Conservation (phyloP, 2,888 invertebrate genomes). For the Parnassius apollo region DNA sequence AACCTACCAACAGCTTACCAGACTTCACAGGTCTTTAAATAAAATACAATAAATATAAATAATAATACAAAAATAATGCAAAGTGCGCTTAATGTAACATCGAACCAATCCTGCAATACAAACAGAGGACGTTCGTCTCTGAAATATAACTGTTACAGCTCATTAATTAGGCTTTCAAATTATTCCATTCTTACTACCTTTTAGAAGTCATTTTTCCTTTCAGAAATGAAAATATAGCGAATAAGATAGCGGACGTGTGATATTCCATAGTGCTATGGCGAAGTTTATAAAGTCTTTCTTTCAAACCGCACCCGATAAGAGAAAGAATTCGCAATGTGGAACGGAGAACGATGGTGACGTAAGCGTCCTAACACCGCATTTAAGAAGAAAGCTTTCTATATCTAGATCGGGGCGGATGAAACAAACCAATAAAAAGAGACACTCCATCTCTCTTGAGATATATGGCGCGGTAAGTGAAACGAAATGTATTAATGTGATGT, state of each 20-base stretch:
- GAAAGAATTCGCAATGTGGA: slow-evolving; percentile 41
- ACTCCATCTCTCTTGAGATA: slow-evolving; percentile 73
- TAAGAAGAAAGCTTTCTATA: slow-evolving; percentile 75
- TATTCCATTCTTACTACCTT: not conserved
- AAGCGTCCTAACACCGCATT: slow-evolving; percentile 44
- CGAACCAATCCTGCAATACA: too few species aligned
- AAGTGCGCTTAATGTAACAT: too few species aligned
- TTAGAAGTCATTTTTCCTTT: not conserved
- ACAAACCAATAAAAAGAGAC: slow-evolving; percentile 78
- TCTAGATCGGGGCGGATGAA: slow-evolving; percentile 82
- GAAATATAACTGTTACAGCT: too few species aligned
- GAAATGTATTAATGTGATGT: too few species aligned
- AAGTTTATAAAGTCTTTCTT: slow-evolving; percentile 73
- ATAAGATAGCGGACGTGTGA: not conserved
- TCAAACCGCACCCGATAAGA: slow-evolving; percentile 49
- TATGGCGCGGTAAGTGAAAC: slow-evolving; percentile 69
- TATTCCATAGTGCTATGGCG: slow-evolving; percentile 47
- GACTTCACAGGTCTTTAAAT: too few species aligned
- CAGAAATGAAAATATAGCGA: not conserved
- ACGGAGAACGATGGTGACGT: slow-evolving; percentile 49
- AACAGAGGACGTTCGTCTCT: too few species aligned
- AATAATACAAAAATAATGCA: too few species aligned
- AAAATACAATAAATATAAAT: too few species aligned
- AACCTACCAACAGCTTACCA: too few species aligned
- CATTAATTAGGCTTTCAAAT: too few species aligned